phyloP scores from a whole-genome alignment of 2,113 vertebrate species.

The Elachura formosa region DNA sequence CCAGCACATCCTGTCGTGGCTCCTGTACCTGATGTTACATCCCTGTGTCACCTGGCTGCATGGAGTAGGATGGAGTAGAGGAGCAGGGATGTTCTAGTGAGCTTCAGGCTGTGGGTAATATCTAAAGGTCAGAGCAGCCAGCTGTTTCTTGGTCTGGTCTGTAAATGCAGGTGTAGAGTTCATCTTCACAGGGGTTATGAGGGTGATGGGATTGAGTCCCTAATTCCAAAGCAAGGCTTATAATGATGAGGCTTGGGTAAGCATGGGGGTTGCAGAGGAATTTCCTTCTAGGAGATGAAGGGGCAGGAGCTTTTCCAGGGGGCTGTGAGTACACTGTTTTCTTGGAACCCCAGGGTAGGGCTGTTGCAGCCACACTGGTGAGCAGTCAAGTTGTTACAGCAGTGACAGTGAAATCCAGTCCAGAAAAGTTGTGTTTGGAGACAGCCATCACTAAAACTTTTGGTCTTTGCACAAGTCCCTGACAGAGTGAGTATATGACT shows the following conservation, averaged over 20 bases:
- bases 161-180: background rate
- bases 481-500: background rate
- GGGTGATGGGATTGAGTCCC: background rate
- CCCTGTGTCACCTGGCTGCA: background rate
- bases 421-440: background rate
- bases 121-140: background rate
- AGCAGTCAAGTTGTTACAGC: background rate
- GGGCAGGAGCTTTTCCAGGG: background rate
- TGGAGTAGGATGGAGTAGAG: background rate
- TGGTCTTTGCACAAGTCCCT: background rate
- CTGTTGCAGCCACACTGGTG: background rate
- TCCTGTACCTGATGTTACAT: background rate
- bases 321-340: background rate
- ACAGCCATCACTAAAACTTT: background rate
- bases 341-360: background rate
- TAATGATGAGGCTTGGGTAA: background rate
- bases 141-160: background rate
- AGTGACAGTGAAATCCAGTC: background rate
- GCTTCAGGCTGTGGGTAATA: background rate
- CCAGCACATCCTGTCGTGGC: rapidly evolving
- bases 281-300: background rate
- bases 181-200: background rate
- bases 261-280: background rate
- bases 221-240: background rate
- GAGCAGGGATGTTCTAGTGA: background rate